These are phyloP conservation scores for Electrophaes corylata DNA, from an alignment of 2,888 invertebrate species.

Conservation along the genomic window DNA sequence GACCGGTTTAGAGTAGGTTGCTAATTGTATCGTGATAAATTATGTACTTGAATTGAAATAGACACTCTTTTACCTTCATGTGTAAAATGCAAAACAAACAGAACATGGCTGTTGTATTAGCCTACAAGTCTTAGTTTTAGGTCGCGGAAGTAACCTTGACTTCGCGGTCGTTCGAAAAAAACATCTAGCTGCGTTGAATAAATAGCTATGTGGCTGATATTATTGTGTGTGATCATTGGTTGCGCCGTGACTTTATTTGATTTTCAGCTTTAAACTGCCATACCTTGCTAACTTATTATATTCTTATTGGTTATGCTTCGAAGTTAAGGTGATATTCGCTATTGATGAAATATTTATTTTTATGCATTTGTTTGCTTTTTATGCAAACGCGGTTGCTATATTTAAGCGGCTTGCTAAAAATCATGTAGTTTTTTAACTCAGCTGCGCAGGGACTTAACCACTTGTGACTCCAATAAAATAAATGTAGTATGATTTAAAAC, in stretches of 20 bases:
- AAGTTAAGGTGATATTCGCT: neutral
- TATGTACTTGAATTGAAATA: constrained; percentile 30
- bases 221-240: neutral
- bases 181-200: neutral
- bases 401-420: too few relatives aligned
- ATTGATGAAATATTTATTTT: neutral
- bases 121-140: neutral
- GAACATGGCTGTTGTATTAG: neutral
- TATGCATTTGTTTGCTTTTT: too few relatives aligned
- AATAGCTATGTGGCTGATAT: neutral
- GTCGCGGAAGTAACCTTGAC: neutral
- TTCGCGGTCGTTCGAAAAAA: neutral
- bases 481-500: constrained; percentile 19
- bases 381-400: too few relatives aligned
- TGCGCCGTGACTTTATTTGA: too few relatives aligned
- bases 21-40: constrained; percentile 64
- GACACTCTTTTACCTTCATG: constrained; percentile 10
- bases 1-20: constrained; percentile 50
- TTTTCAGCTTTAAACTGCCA: too few relatives aligned
- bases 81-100: neutral
- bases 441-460: constrained; percentile 1
- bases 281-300: neutral
- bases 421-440: constrained; percentile 3
- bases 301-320: neutral
- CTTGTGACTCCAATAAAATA: constrained; percentile 18